Conservation (phyloP, 2,113 vertebrate genomes). For the Oreochromis aureus region DNA sequence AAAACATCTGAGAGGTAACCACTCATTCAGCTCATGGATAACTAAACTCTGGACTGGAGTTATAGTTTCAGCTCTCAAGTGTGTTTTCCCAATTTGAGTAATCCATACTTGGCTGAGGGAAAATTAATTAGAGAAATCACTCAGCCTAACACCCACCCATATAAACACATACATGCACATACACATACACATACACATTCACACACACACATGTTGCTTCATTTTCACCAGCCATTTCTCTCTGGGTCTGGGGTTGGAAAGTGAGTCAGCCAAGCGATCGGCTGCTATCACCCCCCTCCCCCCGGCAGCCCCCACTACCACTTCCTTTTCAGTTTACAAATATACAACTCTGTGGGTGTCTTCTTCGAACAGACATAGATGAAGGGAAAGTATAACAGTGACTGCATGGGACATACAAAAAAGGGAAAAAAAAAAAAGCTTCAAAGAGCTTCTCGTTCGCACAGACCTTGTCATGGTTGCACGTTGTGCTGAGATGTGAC, state of each 20-base stretch:
- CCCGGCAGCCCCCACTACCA: conserved; percentile 32
- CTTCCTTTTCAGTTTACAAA: conserved; percentile 65
- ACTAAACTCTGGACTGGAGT: neutral
- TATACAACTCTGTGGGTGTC: conserved; percentile 56
- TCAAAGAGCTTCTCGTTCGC: neutral
- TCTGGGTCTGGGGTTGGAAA: conserved; percentile 47
- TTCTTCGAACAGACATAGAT: conserved; percentile 53
- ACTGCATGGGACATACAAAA: neutral
- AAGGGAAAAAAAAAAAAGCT: neutral
- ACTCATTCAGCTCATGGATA: neutral
- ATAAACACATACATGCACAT: neutral
- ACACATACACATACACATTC: neutral
- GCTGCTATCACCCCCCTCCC: neutral
- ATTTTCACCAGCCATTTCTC: neutral
- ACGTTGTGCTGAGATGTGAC: neutral
- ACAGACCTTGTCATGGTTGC: neutral
- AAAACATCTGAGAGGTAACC: neutral
- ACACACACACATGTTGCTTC: neutral
- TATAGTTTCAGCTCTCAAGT: neutral
- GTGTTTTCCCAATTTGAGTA: neutral
- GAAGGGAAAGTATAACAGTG: conserved; percentile 31
- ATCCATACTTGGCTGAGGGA: neutral
- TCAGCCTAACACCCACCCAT: neutral
- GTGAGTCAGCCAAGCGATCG: conserved; percentile 59
- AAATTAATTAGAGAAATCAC: neutral